Percentiles rank a stretch among this genome's conserved stretches.
Conservation (phyloP, 1,140 invertebrate species). For the Piezodorus guildinii region DNA sequence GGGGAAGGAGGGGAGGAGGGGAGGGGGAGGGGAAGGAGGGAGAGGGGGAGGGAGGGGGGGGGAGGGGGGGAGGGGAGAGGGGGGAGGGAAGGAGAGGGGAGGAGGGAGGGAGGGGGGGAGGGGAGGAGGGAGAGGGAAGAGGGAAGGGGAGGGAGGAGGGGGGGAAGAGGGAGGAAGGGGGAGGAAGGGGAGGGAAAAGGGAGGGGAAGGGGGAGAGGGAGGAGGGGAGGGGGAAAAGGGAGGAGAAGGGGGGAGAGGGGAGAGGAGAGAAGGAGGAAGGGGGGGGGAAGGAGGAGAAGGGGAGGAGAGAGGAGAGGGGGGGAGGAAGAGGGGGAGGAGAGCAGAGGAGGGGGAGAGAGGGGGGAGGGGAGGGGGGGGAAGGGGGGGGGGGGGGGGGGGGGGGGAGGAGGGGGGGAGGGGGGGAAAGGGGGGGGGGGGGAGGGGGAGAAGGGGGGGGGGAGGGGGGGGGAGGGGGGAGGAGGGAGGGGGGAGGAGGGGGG, state of each 20-base stretch:
- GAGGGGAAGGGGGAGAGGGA: neutral
- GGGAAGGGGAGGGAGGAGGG: neutral
- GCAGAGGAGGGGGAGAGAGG: neutral
- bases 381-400: too few relatives aligned
- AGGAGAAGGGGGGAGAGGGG: neutral
- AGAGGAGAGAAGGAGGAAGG: neutral
- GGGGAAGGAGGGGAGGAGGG: neutral
- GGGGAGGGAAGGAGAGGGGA: neutral
- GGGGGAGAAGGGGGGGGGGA: neutral
- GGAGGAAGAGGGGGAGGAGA: neutral
- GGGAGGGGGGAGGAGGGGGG: neutral
- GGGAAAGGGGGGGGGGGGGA: neutral
- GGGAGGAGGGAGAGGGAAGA: neutral
- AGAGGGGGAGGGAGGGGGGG: neutral
- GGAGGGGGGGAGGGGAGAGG: slow-evolving; percentile 1
- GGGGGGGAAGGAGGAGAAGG: neutral
- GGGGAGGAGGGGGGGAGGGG: neutral
- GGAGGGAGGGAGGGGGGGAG: neutral
- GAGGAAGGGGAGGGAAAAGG: neutral
- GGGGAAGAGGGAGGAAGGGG: neutral
- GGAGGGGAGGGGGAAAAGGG: neutral
- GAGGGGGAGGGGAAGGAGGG: neutral
- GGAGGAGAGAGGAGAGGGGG: neutral
- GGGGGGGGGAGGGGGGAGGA: too few relatives aligned
- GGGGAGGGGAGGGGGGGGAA: too few relatives aligned